Evolutionary conservation across 2,113 vertebrate species (phyloP).

Genomic region (Nesoenas mayeri): DNA sequence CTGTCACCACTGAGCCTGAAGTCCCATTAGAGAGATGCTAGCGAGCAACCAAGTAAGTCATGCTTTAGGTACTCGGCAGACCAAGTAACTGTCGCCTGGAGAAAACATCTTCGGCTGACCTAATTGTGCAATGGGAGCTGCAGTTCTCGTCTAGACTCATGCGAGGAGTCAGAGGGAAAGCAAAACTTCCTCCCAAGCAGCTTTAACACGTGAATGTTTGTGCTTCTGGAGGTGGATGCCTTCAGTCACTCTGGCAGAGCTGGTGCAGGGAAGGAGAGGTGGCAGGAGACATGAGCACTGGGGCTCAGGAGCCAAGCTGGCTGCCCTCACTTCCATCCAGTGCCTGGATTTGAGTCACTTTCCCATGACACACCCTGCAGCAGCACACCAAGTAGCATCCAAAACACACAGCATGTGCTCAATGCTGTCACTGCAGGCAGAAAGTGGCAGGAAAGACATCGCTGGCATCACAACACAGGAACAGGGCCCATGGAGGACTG

Average conservation of each 20-base stretch:
- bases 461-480: accelerated
- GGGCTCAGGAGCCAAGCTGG: accelerated
- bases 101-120: background rate
- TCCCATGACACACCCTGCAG: background rate
- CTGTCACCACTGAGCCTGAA: background rate
- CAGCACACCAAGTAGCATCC: background rate
- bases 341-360: background rate
- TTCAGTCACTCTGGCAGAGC: background rate
- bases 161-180: background rate
- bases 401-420: accelerated
- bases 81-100: background rate
- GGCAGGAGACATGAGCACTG: accelerated
- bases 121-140: background rate
- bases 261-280: accelerated
- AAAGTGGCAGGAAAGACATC: background rate
- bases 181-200: background rate
- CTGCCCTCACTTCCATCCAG: background rate
- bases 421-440: background rate
- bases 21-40: background rate
- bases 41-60: background rate
- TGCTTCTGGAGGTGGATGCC: background rate
- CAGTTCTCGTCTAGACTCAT: background rate
- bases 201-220: accelerated
- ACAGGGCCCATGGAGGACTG: background rate
- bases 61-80: background rate